Conservation (phyloP, 2,888 invertebrate species). For the Epinotia bilunana region DNA sequence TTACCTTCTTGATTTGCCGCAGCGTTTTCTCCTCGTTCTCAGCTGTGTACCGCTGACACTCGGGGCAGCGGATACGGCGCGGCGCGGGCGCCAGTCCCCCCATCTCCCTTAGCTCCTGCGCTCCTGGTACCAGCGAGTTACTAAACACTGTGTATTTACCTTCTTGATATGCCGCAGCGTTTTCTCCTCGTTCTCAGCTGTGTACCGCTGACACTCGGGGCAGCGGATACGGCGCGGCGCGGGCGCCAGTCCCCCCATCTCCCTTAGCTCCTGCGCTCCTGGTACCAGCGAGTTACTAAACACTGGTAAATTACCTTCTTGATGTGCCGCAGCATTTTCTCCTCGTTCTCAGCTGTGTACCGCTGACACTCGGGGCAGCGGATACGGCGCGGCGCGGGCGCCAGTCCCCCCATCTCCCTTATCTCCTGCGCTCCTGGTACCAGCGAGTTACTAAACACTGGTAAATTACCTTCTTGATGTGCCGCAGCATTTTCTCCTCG, state of each 20-base stretch:
- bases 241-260: not conserved
- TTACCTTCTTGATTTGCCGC: too few species aligned
- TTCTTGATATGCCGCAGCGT: conserved; percentile 64
- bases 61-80: too few species aligned
- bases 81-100: too few species aligned
- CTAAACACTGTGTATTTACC: not conserved
- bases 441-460: not conserved
- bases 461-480: too few species aligned
- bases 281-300: not conserved
- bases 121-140: too few species aligned
- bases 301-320: conserved; percentile 48
- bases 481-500: too few species aligned
- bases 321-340: conserved; percentile 64
- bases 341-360: conserved; percentile 54
- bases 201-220: conserved; percentile 59
- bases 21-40: too few species aligned
- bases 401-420: not conserved
- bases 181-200: conserved; percentile 62
- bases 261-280: not conserved
- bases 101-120: too few species aligned
- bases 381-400: too few species aligned
- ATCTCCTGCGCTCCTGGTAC: not conserved
- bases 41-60: too few species aligned
- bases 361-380: too few species aligned
- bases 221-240: conserved; percentile 45